Evolutionary conservation across 2,888 invertebrate genomes (phyloP), one percentile per base, ranked within the genome.

Genomic region (Papilio demoleus): DNA sequence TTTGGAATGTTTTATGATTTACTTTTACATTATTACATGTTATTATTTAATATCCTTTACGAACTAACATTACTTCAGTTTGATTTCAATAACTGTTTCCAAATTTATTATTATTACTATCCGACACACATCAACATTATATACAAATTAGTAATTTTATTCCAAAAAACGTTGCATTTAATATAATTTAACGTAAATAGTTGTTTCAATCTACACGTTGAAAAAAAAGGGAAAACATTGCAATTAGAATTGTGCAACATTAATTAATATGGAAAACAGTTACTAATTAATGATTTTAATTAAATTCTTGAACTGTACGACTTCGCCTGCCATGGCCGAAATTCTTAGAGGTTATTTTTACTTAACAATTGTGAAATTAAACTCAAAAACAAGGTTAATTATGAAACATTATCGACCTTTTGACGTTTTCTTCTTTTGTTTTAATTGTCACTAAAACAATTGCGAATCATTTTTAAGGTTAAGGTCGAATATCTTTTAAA

Each of bases 1-100:
- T 86, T 87, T 84, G 82, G 76, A 81, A 81, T 81, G 77, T 81
- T 79, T 76, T 83, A 84, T 81, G 77, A 86, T 83, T 86, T 88
- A 87, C 87, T 80, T 82, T 79, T 76, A 77, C 77, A 79, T 76
- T 78, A 75, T 76, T 74, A 71, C 67, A 71, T 73, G 71, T 73
- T 77, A 74, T 74, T 77, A 75, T 73, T 74, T 76, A 73, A 73
- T 14, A 24, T n/a, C 19, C 17, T 22, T 11, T 19, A n/a, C 12
- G 27, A 40, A 42, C 9, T 24, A 17, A 45, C 19, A 11, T 34
- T 11, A 1, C 36, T 27, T 1, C 0, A 31, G 17, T 38, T 56
- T 42, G 24, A 14, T 22, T 14, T 19, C 8, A 22, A 34, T 31
- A 45, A 31, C 50, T 12, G 22, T 56, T 56, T 50, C 38, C n/a